Evolutionary conservation across 2,113 vertebrate species (phyloP).

Genomic region (Alectura lathami): DNA sequence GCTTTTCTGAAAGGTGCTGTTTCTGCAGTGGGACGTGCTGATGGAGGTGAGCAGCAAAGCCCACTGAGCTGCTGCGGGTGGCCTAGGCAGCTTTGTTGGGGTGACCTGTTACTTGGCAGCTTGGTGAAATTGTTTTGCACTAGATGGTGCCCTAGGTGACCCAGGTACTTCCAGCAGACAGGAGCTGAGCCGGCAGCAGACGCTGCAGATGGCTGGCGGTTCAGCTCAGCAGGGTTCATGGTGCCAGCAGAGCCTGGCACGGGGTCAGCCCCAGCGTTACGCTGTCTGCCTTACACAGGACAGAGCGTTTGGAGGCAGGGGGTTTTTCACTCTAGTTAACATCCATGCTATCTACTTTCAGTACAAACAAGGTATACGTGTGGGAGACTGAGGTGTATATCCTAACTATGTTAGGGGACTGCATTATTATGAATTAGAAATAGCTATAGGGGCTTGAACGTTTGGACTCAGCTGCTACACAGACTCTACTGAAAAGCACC

Average conservation of each 20-base stretch:
- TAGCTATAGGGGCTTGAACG: background rate
- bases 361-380: background rate
- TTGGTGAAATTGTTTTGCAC: background rate
- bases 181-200: background rate
- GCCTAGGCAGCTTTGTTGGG: background rate
- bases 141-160: background rate
- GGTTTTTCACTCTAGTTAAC: background rate
- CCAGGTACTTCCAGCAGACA: background rate
- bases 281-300: rapidly evolving
- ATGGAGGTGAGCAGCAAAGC: background rate
- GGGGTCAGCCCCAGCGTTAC: background rate
- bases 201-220: background rate
- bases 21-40: background rate
- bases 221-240: background rate
- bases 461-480: background rate
- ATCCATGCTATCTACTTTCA: background rate
- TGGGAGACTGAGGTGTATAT: background rate
- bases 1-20: background rate
- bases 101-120: background rate
- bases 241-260: background rate
- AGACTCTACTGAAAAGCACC: background rate
- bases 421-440: background rate
- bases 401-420: background rate
- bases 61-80: background rate
- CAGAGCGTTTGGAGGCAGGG: background rate